Percentiles rank a stretch among this genome's conserved stretches.
Evolutionary conservation across 2,797 vertebrate genomes (phyloP).

Genomic region (Chaunax sp.): DNA sequence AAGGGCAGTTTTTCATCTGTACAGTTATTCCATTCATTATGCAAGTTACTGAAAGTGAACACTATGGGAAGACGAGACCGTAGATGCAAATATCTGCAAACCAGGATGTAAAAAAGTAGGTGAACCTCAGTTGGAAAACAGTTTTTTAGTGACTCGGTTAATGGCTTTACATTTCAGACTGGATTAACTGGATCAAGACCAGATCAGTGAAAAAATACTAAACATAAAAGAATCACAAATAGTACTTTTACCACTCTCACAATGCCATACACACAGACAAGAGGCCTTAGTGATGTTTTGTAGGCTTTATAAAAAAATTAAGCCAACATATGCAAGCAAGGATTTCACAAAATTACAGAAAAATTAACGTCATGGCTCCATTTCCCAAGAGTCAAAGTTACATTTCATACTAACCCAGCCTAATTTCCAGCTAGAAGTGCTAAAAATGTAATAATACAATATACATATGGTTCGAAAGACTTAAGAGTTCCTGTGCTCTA

Average conservation of each 20-base stretch:
- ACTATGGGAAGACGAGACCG: constrained; percentile 62
- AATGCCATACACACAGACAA: constrained; percentile 71
- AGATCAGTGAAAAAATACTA: constrained; percentile 58
- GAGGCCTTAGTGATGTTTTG: constrained; percentile 71
- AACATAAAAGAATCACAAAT: constrained; percentile 76
- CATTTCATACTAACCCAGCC: constrained; percentile 44
- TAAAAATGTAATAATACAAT: constrained; percentile 69
- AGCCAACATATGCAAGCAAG: constrained; percentile 54
- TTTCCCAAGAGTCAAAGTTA: constrained; percentile 44
- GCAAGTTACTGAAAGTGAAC: constrained; percentile 70
- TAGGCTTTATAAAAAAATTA: constrained; percentile 66
- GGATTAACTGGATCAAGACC: constrained; percentile 60
- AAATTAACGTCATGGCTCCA: constrained; percentile 49
- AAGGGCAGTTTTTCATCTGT: constrained; percentile 67
- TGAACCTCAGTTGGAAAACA: constrained; percentile 71
- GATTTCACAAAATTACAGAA: constrained; percentile 58
- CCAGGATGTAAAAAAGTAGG: constrained; percentile 68
- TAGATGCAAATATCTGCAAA: constrained; percentile 69
- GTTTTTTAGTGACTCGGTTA: constrained; percentile 59
- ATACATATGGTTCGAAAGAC: constrained; percentile 67
- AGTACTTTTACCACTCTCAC: constrained; percentile 69
- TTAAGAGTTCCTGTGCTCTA: constrained; percentile 65
- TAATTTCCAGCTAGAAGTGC: constrained; percentile 68
- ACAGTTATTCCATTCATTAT: constrained; percentile 66
- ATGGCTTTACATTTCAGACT: constrained; percentile 70